A percentile compares a stretch with the other conserved stretches of the same genome.
These are phyloP conservation scores for Scalopus aquaticus DNA, from an alignment of 2,113 vertebrate genomes.

Conservation along the genomic window DNA sequence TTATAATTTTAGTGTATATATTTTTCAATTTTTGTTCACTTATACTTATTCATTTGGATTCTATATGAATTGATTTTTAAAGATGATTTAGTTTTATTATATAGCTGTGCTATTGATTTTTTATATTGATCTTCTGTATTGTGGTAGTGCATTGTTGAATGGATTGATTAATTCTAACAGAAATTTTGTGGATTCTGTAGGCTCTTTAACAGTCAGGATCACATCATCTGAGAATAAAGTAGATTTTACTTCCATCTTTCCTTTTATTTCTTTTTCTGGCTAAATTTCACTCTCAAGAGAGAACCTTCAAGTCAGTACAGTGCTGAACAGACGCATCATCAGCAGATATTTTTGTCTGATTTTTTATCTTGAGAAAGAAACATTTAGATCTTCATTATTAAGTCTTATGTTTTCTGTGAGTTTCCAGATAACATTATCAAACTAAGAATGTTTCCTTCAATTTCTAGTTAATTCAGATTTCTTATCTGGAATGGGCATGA, in stretches of 20 bases:
- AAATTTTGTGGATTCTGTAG: not conserved
- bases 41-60: not conserved
- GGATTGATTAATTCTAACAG: not conserved
- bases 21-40: not conserved
- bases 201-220: not conserved
- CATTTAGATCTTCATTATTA: not conserved
- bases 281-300: not conserved
- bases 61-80: not conserved
- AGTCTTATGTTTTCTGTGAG: not conserved
- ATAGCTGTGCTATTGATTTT: not conserved
- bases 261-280: not conserved
- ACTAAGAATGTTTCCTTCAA: not conserved
- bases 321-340: not conserved
- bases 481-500: not conserved
- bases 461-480: not conserved
- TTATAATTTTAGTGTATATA: not conserved
- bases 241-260: not conserved
- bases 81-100: not conserved
- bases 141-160: not conserved
- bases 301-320: not conserved
- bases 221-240: not conserved
- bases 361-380: not conserved
- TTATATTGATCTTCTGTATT: not conserved
- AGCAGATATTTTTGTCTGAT: not conserved
- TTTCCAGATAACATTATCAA: not conserved